Conservation (phyloP, 1,140 invertebrate genomes). For the Eufriesea mexicana region DNA sequence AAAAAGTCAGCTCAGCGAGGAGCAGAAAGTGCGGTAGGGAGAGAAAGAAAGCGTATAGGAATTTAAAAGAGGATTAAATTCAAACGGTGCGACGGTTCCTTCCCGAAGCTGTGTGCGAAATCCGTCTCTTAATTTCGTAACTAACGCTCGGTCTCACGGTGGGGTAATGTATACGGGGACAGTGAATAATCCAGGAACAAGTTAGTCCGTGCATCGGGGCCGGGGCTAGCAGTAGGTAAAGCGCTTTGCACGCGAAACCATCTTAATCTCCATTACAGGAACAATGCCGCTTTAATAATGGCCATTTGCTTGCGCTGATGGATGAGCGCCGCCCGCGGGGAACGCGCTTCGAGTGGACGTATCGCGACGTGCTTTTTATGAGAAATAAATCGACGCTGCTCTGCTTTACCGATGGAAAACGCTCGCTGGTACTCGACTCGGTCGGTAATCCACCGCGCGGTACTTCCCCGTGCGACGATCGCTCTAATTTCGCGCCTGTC, state of each 20-base stretch:
- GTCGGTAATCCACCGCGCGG: no score
- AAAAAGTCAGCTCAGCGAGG: no score
- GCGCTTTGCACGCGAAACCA: constrained; percentile 19
- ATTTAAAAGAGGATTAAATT: not conserved
- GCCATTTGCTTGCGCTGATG: constrained; percentile 41
- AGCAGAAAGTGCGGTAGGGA: no score
- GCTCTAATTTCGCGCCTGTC: no score
- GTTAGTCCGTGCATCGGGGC: constrained; percentile 7
- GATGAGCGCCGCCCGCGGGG: not conserved
- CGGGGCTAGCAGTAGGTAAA: constrained; percentile 23
- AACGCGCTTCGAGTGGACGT: not conserved
- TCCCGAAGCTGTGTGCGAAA: not conserved
- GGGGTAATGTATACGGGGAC: constrained; percentile 24
- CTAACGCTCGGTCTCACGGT: not conserved
- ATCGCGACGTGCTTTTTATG: constrained; percentile 7
- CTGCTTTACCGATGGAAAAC: not conserved
- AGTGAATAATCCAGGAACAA: constrained; percentile 46
- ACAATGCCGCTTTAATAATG: constrained; percentile 46
- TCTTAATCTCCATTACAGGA: constrained; percentile 50
- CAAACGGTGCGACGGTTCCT: not conserved
- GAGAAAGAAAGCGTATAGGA: no score
- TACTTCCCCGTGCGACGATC: not conserved
- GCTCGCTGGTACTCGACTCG: no score
- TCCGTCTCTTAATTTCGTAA: constrained; percentile 10
- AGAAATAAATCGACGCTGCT: not conserved